phyloP scores from a whole-genome alignment of 2,888 invertebrate species.

The Athalia circularis region DNA sequence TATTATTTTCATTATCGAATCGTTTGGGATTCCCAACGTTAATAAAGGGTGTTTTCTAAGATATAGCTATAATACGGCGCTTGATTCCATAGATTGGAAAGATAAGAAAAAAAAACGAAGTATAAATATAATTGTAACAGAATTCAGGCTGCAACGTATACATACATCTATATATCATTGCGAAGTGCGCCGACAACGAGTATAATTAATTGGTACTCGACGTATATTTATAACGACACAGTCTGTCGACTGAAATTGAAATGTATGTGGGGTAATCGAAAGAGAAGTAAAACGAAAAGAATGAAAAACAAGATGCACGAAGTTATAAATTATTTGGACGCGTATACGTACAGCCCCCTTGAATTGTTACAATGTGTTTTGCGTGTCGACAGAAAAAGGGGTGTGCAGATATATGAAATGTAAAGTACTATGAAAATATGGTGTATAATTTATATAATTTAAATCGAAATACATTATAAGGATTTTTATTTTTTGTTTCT shows the following conservation, averaged over 20 bases:
- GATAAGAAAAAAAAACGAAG: background rate
- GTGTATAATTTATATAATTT: no score
- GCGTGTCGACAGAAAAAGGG: no score
- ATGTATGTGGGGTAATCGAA: background rate
- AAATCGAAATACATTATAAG: no score
- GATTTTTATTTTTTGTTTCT: no score
- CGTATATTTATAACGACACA: background rate
- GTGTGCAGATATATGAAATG: no score
- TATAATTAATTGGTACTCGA: constrained; percentile 22
- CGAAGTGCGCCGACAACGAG: constrained; percentile 3
- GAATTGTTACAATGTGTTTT: no score
- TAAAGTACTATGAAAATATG: no score
- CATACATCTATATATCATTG: background rate
- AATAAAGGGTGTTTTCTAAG: no score
- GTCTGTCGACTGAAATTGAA: constrained; percentile 4
- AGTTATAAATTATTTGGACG: no score
- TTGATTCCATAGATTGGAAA: background rate
- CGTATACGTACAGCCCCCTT: no score
- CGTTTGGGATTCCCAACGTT: background rate
- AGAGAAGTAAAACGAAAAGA: background rate
- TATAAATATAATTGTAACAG: background rate
- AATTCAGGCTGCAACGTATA: background rate
- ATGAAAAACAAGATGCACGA: no score
- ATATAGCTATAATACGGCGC: no score
- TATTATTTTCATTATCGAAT: constrained; percentile 28